Percentiles rank a stretch among this genome's conserved stretches.
These are phyloP conservation scores for Toxotes lorentzi DNA, from an alignment of 2,797 vertebrate species.

Conservation along the genomic window DNA sequence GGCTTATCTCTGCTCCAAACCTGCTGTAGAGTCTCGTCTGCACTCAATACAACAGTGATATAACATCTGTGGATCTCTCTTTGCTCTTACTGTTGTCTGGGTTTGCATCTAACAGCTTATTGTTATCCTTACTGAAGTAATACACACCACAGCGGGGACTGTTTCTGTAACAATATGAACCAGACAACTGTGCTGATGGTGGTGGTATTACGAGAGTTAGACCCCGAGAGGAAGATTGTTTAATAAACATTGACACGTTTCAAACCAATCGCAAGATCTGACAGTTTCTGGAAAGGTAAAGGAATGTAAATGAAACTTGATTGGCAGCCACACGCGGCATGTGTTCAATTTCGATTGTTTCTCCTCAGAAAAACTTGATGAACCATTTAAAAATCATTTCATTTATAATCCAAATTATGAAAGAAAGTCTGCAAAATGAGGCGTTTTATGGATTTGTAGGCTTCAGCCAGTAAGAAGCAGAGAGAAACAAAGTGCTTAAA, in stretches of 20 bases:
- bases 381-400: not conserved
- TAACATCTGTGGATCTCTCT: slow-evolving; percentile 42
- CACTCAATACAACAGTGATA: slow-evolving; percentile 27
- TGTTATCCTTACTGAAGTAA: not conserved
- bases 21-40: slow-evolving; percentile 34
- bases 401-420: not conserved
- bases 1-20: slow-evolving; percentile 38
- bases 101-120: slow-evolving; percentile 5
- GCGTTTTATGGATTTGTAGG: not conserved
- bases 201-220: not conserved
- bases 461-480: not conserved
- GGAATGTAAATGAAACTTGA: not conserved
- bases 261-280: not conserved
- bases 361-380: not conserved
- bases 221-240: not conserved
- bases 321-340: not conserved
- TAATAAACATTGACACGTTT: not conserved
- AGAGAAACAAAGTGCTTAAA: not conserved
- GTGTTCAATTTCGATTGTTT: not conserved
- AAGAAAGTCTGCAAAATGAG: not conserved
- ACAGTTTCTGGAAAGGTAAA: not conserved
- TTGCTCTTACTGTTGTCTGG: slow-evolving; percentile 7
- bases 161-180: not conserved
- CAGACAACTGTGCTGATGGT: not conserved
- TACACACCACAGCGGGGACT: not conserved